A percentile compares a stretch with the other conserved stretches of the same genome.
phyloP scores from a whole-genome alignment of 2,113 vertebrate species.

The Elaphurus davidianus region DNA sequence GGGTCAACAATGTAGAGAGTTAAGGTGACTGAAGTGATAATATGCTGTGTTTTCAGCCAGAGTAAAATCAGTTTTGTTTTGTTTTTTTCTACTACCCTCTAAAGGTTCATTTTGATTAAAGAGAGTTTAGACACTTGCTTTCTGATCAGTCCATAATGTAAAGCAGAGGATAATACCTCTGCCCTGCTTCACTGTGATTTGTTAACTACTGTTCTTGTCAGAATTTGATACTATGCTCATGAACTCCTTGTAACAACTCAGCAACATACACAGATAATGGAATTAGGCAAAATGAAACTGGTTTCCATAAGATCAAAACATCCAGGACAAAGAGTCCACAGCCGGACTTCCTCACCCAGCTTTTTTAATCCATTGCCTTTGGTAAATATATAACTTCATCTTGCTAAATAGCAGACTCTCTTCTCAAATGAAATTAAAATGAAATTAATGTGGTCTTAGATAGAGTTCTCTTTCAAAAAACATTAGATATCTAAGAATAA shows the following conservation, averaged over 20 bases:
- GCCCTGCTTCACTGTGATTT: background rate
- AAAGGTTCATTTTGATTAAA: background rate
- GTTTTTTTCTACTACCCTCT: background rate
- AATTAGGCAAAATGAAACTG: background rate
- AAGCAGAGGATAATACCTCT: background rate
- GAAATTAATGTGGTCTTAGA: background rate
- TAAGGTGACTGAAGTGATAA: background rate
- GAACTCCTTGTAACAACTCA: background rate
- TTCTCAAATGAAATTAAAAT: background rate
- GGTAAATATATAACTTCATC: background rate
- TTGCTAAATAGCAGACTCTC: background rate
- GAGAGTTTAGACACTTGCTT: background rate
- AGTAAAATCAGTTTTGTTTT: background rate
- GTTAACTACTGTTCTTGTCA: background rate
- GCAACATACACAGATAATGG: no score
- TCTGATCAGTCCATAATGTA: background rate
- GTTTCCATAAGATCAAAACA: background rate
- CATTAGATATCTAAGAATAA: background rate
- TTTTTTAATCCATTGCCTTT: background rate
- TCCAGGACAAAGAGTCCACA: background rate
- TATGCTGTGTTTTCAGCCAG: background rate
- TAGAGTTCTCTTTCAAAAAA: background rate
- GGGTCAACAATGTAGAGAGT: background rate
- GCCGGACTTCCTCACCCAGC: background rate
- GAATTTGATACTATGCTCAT: background rate